Base-by-base conservation (phyloP, 2,797 vertebrate genomes). In the Rhinichthys osculus region DNA sequence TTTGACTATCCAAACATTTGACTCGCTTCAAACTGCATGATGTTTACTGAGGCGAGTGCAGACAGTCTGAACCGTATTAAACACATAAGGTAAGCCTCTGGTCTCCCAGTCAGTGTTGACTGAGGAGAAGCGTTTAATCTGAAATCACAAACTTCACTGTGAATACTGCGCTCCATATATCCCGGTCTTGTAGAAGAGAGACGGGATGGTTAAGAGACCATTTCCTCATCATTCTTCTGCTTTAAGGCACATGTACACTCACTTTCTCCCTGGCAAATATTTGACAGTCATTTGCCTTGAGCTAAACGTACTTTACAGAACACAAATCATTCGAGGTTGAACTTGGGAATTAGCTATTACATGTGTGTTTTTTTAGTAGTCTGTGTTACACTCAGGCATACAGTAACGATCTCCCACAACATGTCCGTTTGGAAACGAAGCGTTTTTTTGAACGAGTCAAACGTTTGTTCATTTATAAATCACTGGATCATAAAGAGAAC, bases 31-130 rank as follows among this genome's bases (percentile, higher is more conserved):
- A 85, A 35, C 13, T 27, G 23, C 27, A 38, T 83, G 66, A 81
- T 57, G 72, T 84, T 84, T 86, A 76, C 74, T 16, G 59, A 82
- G 30, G n/a, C 74, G 13, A 86, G 47, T 7, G 19, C 10, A 86
- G 77, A 85, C 50, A 69, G 59, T 33, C 23, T 40, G 73, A 84
- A 69, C 23, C 5, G 1, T 44, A 84, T 86, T 78, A 78, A 78
- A 86, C 72, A 77, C 59, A 21, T 54, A 62, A 44, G 44, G 44
- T 47, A 17, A 73, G 33, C 5, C 2, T 42, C 16, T 69, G 54
- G n/a, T 70, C 50, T 52, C 50, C 17, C 50, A 52, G 50, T 19
- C 17, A 27, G 40, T 79, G 74, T 79, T 78, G 74, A 83, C 85
- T 71, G 40, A 83, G 47, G 35, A 82, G 35, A 38, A 70, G 3